phyloP scores from a whole-genome alignment of 1,140 invertebrate genomes.

The Gyrodactylus bullatarudis region DNA sequence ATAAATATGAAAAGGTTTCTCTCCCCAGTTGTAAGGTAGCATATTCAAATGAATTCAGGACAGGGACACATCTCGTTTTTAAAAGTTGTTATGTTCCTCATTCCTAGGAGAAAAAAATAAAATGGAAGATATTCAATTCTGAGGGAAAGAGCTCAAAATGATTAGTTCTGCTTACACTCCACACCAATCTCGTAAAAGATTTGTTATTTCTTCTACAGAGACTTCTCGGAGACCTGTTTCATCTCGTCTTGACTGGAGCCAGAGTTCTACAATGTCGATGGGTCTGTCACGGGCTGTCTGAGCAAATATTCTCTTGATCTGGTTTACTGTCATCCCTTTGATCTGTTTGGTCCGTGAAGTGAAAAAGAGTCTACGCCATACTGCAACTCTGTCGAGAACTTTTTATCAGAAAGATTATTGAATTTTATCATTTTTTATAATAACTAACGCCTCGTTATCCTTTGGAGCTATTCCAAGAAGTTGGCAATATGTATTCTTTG shows the following conservation, averaged over 20 bases:
- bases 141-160: not conserved
- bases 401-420: not conserved
- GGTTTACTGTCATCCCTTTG: not conserved
- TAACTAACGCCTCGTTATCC: not conserved
- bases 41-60: no score
- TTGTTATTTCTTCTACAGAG: not conserved
- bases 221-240: not conserved
- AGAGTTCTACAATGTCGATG: not conserved
- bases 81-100: not conserved
- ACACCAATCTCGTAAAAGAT: not conserved
- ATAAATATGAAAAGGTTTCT: no score
- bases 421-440: no score
- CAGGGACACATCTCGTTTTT: not conserved
- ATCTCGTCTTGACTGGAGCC: not conserved
- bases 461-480: not conserved
- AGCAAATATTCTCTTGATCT: not conserved
- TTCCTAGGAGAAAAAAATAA: not conserved
- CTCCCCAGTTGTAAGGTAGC: no score
- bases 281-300: not conserved
- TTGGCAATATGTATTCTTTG: not conserved
- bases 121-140: not conserved
- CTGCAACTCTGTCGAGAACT: not conserved
- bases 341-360: not conserved
- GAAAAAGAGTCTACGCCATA: not conserved
- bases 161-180: not conserved